Percentiles rank a stretch among this genome's conserved stretches.
These are phyloP conservation scores for Eupithecia abbreviata DNA, from an alignment of 2,888 invertebrate species.

Conservation along the genomic window DNA sequence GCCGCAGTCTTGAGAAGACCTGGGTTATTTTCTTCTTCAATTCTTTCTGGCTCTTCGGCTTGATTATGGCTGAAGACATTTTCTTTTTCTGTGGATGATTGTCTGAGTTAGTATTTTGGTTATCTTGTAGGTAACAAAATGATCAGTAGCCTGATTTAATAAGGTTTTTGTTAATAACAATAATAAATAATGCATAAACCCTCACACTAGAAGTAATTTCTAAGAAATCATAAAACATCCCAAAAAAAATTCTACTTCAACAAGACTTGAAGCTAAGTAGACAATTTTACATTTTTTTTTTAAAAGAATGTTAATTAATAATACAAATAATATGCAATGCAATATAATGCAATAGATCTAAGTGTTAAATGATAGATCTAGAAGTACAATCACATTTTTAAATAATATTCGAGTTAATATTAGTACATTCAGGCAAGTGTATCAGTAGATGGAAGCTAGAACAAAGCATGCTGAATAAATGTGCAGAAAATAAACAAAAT, in stretches of 20 bases:
- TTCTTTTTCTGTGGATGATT: neutral
- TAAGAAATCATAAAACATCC: no score
- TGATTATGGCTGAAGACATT: neutral
- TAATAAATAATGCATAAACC: no score
- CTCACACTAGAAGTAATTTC: no score
- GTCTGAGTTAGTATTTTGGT: neutral
- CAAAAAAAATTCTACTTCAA: no score
- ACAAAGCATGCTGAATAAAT: neutral
- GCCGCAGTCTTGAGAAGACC: neutral
- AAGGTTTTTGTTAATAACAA: no score
- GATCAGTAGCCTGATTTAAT: no score
- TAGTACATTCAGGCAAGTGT: neutral
- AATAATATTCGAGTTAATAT: neutral
- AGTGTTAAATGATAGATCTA: neutral
- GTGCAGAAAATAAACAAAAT: neutral
- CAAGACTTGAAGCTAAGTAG: no score
- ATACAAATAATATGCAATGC: neutral
- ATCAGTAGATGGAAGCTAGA: neutral
- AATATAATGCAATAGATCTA: neutral
- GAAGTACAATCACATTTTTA: neutral
- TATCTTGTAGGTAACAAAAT: neutral
- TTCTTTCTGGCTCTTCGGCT: slow-evolving; percentile 3
- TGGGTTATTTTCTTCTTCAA: neutral
- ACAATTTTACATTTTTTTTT: no score
- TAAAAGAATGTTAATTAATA: no score